These are phyloP conservation scores for Dolichoris vasculosae DNA, from an alignment of 1,140 invertebrate genomes.

Conservation along the genomic window DNA sequence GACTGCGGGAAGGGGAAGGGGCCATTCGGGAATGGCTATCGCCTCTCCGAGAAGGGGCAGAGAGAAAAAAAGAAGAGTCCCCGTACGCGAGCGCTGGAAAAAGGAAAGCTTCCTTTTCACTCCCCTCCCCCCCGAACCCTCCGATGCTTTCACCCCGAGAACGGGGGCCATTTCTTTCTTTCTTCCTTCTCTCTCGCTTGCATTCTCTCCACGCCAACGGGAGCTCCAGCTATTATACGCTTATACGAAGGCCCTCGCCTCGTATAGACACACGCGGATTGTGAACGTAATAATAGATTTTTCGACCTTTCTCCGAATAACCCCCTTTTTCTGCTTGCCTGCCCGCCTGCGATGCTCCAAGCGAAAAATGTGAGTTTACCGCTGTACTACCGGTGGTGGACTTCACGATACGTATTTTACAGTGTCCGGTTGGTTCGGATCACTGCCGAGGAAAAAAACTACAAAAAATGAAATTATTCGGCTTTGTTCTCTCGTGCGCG, in stretches of 20 bases:
- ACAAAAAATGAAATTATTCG: background rate
- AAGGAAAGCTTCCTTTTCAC: constrained; percentile 56
- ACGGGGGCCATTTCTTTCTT: constrained; percentile 58
- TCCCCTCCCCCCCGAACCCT: constrained; percentile 40
- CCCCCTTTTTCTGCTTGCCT: constrained; percentile 40
- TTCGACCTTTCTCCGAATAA: constrained; percentile 54
- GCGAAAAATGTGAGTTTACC: constrained; percentile 19
- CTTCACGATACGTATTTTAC: constrained; percentile 7
- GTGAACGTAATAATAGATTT: constrained; percentile 55
- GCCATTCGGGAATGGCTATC: constrained; percentile 58
- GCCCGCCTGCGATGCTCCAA: background rate
- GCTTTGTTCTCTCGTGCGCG: background rate
- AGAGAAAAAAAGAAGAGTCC: constrained; percentile 31
- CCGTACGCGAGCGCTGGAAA: constrained; percentile 47
- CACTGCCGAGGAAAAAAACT: background rate
- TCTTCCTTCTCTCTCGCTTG: constrained; percentile 42
- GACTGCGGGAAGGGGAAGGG: constrained; percentile 56
- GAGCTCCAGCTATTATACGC: constrained; percentile 20
- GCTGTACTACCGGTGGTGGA: background rate
- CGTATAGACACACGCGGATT: constrained; percentile 26
- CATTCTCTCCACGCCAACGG: constrained; percentile 22
- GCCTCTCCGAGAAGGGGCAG: constrained; percentile 43
- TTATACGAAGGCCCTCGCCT: background rate
- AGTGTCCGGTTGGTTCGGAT: background rate
- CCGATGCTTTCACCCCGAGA: constrained; percentile 35